A percentile compares a stretch with the other conserved stretches of the same genome.
phyloP scores from a whole-genome alignment of 2,113 vertebrate genomes.

The Corythornis madagascariensis region DNA sequence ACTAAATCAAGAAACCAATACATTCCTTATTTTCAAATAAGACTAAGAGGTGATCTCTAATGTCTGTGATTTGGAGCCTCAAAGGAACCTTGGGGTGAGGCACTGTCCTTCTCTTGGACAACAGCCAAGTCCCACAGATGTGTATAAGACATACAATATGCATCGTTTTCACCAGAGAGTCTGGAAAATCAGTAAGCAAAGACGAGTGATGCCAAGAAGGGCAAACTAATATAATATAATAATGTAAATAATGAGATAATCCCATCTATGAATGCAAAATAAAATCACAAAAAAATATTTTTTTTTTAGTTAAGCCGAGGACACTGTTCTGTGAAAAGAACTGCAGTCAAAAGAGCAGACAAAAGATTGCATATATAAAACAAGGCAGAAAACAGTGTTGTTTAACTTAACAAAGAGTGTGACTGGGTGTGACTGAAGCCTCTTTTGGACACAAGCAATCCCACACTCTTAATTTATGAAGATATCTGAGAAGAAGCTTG shows the following conservation, averaged over 20 bases:
- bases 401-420: neutral
- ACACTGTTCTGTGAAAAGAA: neutral
- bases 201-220: neutral
- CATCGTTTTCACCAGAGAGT: neutral
- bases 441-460: neutral
- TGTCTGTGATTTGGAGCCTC: neutral
- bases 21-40: neutral
- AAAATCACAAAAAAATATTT: neutral
- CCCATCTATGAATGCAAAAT: neutral
- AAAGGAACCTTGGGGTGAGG: neutral
- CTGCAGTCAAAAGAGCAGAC: neutral
- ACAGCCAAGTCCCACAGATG: neutral
- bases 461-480: neutral
- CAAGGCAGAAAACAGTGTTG: neutral
- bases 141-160: neutral
- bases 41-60: neutral
- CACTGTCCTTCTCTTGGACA: neutral
- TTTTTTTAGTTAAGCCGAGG: neutral
- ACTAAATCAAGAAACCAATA: neutral
- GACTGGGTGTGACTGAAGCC: neutral
- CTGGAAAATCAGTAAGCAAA: conserved; percentile 7
- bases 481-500: neutral
- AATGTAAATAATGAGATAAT: neutral
- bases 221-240: neutral
- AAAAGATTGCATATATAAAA: neutral